Evolutionary conservation across 2,888 invertebrate species (phyloP).

Genomic region (Acanthosepion pharaonis): DNA sequence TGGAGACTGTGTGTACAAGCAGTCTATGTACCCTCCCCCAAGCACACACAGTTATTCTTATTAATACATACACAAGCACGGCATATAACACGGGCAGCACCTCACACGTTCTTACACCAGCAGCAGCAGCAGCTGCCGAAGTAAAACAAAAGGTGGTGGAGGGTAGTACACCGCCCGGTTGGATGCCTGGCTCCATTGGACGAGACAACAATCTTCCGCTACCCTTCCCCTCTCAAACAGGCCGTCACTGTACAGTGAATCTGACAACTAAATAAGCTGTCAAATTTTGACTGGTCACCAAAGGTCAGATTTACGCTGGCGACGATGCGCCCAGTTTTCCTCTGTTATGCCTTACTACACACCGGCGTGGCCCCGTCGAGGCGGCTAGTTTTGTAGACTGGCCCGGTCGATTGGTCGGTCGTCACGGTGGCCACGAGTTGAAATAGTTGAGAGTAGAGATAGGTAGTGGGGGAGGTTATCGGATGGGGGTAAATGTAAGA

Average conservation of each 20-base stretch:
- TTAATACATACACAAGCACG: not conserved
- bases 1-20: too few species aligned
- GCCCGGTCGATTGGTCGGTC: constrained; percentile 33
- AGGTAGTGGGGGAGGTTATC: not conserved
- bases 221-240: not conserved
- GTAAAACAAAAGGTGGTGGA: not conserved
- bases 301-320: constrained; percentile 42
- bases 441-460: not conserved
- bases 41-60: not conserved
- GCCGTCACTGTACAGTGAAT: constrained; percentile 43
- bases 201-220: constrained; percentile 40
- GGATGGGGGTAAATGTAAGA: not conserved
- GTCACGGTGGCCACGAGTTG: constrained; percentile 25
- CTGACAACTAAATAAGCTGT: constrained; percentile 46
- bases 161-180: constrained; percentile 33
- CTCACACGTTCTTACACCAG: not conserved
- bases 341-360: constrained; percentile 2
- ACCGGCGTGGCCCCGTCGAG: constrained; percentile 17
- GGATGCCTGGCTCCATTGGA: constrained; percentile 38
- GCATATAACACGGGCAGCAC: not conserved
- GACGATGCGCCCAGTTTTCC: constrained; percentile 38
- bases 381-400: constrained; percentile 20
- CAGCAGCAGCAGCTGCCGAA: not conserved
- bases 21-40: too few species aligned
- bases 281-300: constrained; percentile 46